phyloP scores from a whole-genome alignment of 1,140 invertebrate genomes.

The Myzus persicae region DNA sequence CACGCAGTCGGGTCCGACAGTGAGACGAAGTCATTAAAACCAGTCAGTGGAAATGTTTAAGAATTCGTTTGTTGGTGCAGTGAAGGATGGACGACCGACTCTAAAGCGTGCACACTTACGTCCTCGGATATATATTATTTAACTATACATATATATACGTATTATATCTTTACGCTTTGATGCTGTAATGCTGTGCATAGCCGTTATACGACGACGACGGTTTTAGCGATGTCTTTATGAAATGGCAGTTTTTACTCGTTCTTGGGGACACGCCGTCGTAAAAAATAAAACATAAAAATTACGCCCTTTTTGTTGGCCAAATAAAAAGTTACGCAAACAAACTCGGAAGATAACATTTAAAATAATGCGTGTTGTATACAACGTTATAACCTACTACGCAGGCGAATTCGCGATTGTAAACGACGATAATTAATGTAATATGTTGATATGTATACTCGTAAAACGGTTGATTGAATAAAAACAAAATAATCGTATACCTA shows the following conservation, averaged over 20 bases:
- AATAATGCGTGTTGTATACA: background rate
- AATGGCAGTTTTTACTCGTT: background rate
- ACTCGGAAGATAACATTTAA: background rate
- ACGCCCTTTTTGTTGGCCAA: background rate
- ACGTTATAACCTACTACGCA: background rate
- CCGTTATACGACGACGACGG: background rate
- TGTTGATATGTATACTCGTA: background rate
- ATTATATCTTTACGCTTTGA: background rate
- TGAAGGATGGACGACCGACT: background rate
- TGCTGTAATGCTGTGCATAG: too few relatives aligned
- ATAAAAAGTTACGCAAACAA: background rate
- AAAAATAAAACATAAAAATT: constrained; percentile 6
- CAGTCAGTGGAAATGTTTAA: background rate
- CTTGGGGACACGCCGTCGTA: background rate
- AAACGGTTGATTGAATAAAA: background rate
- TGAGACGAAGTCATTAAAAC: background rate
- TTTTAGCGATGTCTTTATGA: background rate
- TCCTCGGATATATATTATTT: background rate
- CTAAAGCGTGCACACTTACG: background rate
- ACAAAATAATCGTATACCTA: background rate
- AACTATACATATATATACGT: background rate
- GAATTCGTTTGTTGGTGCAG: background rate
- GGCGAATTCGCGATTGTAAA: background rate
- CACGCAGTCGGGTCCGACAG: background rate
- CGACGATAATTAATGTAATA: background rate